Evolutionary conservation across 2,888 invertebrate genomes (phyloP).

Genomic region (Orgyia antiqua): DNA sequence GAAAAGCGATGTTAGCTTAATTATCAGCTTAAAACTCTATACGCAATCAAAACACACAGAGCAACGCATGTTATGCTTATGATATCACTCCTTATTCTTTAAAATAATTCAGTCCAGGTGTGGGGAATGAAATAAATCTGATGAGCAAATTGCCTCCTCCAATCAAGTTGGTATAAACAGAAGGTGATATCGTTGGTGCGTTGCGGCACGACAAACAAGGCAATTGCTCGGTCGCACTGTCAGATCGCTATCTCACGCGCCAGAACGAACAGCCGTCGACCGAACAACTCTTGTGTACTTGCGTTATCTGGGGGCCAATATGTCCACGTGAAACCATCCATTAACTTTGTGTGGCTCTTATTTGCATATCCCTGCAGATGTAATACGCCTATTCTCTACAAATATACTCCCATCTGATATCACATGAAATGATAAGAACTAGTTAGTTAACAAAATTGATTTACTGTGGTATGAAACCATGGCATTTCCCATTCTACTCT

Average conservation of each 20-base stretch:
- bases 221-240: constrained; percentile 52
- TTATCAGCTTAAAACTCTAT: too few relatives aligned
- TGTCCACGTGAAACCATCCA: constrained; percentile 35
- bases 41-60: too few relatives aligned
- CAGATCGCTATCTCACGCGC: constrained; percentile 59
- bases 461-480: too few relatives aligned
- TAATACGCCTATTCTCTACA: constrained; percentile 6
- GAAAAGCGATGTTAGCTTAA: too few relatives aligned
- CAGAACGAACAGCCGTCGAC: constrained; percentile 30
- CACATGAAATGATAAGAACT: constrained; percentile 1
- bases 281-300: constrained; percentile 30
- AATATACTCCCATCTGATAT: neutral
- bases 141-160: constrained; percentile 33
- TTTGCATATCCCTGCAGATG: constrained; percentile 30
- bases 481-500: too few relatives aligned
- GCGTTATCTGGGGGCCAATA: constrained; percentile 36
- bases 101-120: too few relatives aligned
- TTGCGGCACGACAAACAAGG: constrained; percentile 61
- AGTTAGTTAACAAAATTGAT: too few relatives aligned
- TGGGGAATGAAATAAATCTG: constrained; percentile 22
- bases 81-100: too few relatives aligned
- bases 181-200: constrained; percentile 18
- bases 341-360: constrained; percentile 29
- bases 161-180: constrained; percentile 22
- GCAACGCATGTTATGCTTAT: too few relatives aligned